phyloP scores from a whole-genome alignment of 2,113 vertebrate species.

The Oncorhynchus tshawytscha region DNA sequence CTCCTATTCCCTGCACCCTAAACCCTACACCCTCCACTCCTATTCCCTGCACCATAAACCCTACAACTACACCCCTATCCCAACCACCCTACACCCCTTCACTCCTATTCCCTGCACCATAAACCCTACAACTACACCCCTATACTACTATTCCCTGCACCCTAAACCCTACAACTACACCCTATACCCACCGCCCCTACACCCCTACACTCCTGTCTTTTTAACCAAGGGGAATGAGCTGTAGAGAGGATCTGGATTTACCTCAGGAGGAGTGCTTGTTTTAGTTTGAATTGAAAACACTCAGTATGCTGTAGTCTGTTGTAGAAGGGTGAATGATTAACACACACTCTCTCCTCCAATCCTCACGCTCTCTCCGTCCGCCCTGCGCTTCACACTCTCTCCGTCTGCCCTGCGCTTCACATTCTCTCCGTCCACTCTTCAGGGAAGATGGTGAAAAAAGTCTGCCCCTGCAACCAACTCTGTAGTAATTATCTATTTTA shows the following conservation, averaged over 20 bases:
- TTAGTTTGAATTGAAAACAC: not conserved
- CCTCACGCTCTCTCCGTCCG: too few relatives aligned
- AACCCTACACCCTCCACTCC: too few relatives aligned
- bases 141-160: too few relatives aligned
- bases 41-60: too few relatives aligned
- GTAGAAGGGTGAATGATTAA: not conserved
- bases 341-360: not conserved
- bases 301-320: not conserved
- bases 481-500: conserved; percentile 98
- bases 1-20: too few relatives aligned
- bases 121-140: too few relatives aligned
- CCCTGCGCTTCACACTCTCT: conserved; percentile 63
- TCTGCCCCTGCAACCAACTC: conserved; percentile 99
- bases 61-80: conserved; percentile 9
- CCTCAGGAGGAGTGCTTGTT: conserved; percentile 18
- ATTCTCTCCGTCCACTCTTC: conserved; percentile 89
- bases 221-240: conserved; percentile 37
- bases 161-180: too few relatives aligned
- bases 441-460: conserved; percentile 99
- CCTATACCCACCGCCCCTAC: not conserved
- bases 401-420: conserved; percentile 67
- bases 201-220: conserved; percentile 7
- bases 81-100: too few relatives aligned
- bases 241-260: conserved; percentile 27
- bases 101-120: not conserved